These are phyloP conservation scores for Stramonita haemastoma DNA, from an alignment of 2,888 invertebrate species.

Conservation along the genomic window DNA sequence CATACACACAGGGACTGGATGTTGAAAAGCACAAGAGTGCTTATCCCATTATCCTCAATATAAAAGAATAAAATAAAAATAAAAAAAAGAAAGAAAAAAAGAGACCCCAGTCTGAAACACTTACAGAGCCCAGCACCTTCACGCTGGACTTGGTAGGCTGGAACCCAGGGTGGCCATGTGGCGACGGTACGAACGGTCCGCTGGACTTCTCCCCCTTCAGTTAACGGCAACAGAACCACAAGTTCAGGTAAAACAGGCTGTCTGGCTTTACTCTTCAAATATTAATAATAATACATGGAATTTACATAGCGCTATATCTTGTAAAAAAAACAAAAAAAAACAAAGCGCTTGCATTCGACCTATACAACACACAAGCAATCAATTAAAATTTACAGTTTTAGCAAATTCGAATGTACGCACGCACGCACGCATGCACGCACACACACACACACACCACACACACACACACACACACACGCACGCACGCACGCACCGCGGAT, in stretches of 20 bases:
- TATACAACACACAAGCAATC: too few species aligned
- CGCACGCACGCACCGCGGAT: neutral
- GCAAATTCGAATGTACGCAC: too few species aligned
- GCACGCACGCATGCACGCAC: too few species aligned
- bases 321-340: neutral
- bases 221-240: neutral
- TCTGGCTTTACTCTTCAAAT: too few species aligned
- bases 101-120: constrained; percentile 19
- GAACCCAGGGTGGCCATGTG: constrained; percentile 94
- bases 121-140: constrained; percentile 47
- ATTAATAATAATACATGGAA: neutral
- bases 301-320: neutral
- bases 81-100: too few species aligned
- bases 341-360: too few species aligned
- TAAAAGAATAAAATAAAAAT: too few species aligned
- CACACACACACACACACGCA: neutral
- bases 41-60: too few species aligned
- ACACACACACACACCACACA: neutral
- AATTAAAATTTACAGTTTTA: too few species aligned
- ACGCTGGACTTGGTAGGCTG: constrained; percentile 87
- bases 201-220: constrained; percentile 41
- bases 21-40: too few species aligned
- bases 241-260: too few species aligned
- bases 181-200: constrained; percentile 88
- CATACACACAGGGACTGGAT: too few species aligned